Evolutionary conservation across 1,140 invertebrate genomes (phyloP).

Genomic region (Aporrectodea caliginosa): DNA sequence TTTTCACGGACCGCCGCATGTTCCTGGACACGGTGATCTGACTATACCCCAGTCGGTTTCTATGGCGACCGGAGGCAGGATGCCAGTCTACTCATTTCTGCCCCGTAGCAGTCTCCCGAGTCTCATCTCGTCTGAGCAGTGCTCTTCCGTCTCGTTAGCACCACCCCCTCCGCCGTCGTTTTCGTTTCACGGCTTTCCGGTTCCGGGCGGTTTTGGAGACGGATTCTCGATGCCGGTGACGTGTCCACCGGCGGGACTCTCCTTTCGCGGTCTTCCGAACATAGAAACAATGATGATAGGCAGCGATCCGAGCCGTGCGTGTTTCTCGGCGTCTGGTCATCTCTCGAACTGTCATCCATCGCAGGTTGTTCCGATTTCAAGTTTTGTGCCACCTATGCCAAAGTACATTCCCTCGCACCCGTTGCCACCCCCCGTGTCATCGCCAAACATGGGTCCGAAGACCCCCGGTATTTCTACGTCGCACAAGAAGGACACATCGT

Average conservation of each 20-base stretch:
- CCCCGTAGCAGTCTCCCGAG: background rate
- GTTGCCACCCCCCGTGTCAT: background rate
- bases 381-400: background rate
- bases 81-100: background rate
- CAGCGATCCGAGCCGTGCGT: background rate
- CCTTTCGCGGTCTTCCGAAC: background rate
- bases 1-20: background rate
- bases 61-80: background rate
- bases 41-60: background rate
- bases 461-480: background rate
- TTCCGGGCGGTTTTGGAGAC: background rate
- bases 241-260: background rate
- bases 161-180: background rate
- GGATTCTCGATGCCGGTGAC: background rate
- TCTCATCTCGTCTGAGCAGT: background rate
- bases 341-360: background rate
- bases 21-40: background rate
- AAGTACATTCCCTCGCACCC: background rate
- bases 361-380: background rate
- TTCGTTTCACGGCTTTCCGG: background rate
- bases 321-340: background rate
- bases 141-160: background rate
- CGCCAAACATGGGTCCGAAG: background rate
- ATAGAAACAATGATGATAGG: background rate
- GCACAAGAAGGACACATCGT: background rate